Evolutionary conservation across 2,113 vertebrate species (phyloP).

Genomic region (Podarcis cretensis): DNA sequence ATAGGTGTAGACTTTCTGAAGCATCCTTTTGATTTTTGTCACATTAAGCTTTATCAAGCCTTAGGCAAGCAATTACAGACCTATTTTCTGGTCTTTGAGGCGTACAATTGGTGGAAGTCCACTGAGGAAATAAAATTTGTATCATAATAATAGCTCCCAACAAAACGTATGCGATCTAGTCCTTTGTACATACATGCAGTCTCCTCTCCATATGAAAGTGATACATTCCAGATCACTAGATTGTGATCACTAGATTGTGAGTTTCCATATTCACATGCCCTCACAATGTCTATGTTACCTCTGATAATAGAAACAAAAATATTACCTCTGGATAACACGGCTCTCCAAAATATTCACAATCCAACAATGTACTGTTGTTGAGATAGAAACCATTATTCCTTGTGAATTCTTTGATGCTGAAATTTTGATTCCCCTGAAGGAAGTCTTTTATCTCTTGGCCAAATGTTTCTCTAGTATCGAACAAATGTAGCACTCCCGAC

Average conservation of each 20-base stretch:
- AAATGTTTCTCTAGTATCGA: slow-evolving; percentile 26
- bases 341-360: slow-evolving; percentile 79
- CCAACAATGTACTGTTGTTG: slow-evolving; percentile 73
- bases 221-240: not conserved
- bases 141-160: not conserved
- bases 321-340: slow-evolving; percentile 78
- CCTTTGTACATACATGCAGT: not conserved
- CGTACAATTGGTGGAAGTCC: no score
- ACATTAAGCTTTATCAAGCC: not conserved
- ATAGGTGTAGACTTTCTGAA: not conserved
- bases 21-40: not conserved
- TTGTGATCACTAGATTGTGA: not conserved
- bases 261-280: not conserved
- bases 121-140: not conserved
- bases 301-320: slow-evolving; percentile 31
- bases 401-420: slow-evolving; percentile 80
- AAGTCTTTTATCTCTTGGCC: slow-evolving; percentile 68
- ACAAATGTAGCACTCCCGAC: slow-evolving; percentile 60
- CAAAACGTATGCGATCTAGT: not conserved
- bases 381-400: slow-evolving; percentile 78
- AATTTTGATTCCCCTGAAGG: slow-evolving; percentile 72
- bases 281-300: not conserved
- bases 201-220: not conserved
- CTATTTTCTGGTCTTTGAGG: not conserved
- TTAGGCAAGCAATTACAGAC: not conserved